Evolutionary conservation across 2,113 vertebrate genomes (phyloP).

Genomic region (Daboia siamensis): DNA sequence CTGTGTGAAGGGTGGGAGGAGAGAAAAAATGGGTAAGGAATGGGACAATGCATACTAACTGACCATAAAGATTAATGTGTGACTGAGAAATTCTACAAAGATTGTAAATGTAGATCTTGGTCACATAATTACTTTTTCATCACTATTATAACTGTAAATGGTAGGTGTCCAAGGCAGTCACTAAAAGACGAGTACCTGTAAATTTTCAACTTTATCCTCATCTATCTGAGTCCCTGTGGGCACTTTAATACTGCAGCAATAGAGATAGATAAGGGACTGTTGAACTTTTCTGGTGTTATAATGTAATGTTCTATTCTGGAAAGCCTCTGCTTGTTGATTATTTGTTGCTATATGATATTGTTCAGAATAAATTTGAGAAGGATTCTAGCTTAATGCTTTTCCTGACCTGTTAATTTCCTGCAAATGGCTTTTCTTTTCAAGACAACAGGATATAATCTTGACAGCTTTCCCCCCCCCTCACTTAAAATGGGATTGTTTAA

Average conservation of each 20-base stretch:
- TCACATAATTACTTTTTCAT: background rate
- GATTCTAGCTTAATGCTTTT: background rate
- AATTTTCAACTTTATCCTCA: background rate
- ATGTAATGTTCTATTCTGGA: background rate
- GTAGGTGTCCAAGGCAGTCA: background rate
- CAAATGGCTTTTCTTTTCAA: background rate
- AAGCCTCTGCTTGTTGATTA: background rate
- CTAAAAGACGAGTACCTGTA: background rate
- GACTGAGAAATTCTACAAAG: background rate
- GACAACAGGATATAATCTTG: background rate
- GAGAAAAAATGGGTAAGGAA: background rate
- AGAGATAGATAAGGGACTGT: background rate
- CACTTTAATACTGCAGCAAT: background rate
- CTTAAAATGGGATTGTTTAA: background rate
- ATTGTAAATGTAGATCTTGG: background rate
- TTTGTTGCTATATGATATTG: background rate
- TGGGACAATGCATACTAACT: background rate
- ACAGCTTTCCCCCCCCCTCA: background rate
- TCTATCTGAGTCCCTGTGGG: background rate
- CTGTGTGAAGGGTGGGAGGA: background rate
- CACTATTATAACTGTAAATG: background rate
- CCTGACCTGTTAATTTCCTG: background rate
- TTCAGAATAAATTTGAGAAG: background rate
- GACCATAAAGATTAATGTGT: background rate
- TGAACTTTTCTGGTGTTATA: background rate